phyloP scores from a whole-genome alignment of 2,113 vertebrate species.

The Lasiurus borealis region DNA sequence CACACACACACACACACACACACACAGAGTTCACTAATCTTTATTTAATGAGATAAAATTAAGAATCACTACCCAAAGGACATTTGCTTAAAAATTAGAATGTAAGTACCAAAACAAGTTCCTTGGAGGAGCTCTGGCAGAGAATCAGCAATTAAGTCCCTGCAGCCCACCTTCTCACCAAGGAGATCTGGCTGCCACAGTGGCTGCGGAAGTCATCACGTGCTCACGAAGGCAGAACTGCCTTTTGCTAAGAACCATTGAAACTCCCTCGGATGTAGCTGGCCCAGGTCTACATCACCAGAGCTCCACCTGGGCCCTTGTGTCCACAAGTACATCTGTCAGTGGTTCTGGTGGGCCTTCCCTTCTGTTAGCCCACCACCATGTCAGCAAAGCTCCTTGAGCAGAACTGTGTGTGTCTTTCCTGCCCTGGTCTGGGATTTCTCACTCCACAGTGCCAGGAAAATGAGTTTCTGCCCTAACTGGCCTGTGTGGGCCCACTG shows the following conservation, averaged over 20 bases:
- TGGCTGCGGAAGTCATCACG: not conserved
- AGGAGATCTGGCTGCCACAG: fast-evolving
- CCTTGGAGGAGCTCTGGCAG: not conserved
- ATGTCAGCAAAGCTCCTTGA: not conserved
- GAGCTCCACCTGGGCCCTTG: not conserved
- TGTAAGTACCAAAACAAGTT: not conserved
- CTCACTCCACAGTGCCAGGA: not conserved
- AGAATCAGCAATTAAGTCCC: not conserved
- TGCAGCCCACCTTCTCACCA: too few relatives aligned
- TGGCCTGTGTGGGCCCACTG: not conserved
- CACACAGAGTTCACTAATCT: not conserved
- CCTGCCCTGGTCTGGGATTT: not conserved
- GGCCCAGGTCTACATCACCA: not conserved
- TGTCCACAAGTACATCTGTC: not conserved
- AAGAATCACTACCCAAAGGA: conserved; percentile 34
- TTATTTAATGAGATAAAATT: conserved; percentile 42
- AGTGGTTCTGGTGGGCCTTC: not conserved
- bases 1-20: not conserved
- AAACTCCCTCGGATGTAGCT: not conserved
- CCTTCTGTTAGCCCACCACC: not conserved
- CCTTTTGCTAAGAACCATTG: not conserved
- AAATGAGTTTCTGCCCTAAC: conserved; percentile 8
- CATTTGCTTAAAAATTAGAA: conserved; percentile 41
- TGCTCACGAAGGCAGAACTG: not conserved
- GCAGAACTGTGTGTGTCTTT: not conserved